Base-by-base conservation (phyloP, 2,888 invertebrate species). In the Parnassius smintheus region DNA sequence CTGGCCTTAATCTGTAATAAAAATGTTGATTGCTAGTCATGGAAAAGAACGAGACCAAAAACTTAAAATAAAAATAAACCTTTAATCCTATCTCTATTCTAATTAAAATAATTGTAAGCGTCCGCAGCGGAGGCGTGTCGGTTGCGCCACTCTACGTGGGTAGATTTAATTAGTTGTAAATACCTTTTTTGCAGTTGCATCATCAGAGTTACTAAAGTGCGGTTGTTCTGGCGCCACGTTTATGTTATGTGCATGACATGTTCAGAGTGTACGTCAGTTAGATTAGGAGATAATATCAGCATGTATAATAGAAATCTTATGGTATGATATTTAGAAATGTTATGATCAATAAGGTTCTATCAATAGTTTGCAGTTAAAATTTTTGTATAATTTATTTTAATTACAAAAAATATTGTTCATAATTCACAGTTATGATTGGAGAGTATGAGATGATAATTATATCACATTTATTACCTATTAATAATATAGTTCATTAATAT, bases 121-220 rank as follows among this genome's bases (percentile, higher is more conserved):
- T 72, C 67, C 75, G 71, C 67, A 70, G 73, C 71, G 81, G 73
- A 82, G 90, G 89, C 87, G 88, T 84, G 83, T 73, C 82, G 69
- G 79, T 86, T 88, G 86, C 87, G 81, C 83, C 85, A 86, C 79
- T 76, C 71, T 71, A 76, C 82, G 89, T 88, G 87, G 88, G 88
- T 81, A 86, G 81, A 89, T 89, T 90, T 91, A 91, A 91, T 91
- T 90, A 89, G 83, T 78, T 83, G 80, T 82, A 80, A 83, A 85
- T 82, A 82, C 76, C 80, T 85, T 58, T 88, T 88, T 86, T 81
- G 81, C 81, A 70, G 79, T 89, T 88, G 76, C 88, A 79, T 85
- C 88, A 86, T 65, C 66, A 72, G 73, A 73, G 71, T 71, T 71
- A 71, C 66, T 67, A 74, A 65, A 65, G 67, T 65, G 65, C 62